phyloP scores from a whole-genome alignment of 2,797 vertebrate species.

The Corythornis leucogaster region DNA sequence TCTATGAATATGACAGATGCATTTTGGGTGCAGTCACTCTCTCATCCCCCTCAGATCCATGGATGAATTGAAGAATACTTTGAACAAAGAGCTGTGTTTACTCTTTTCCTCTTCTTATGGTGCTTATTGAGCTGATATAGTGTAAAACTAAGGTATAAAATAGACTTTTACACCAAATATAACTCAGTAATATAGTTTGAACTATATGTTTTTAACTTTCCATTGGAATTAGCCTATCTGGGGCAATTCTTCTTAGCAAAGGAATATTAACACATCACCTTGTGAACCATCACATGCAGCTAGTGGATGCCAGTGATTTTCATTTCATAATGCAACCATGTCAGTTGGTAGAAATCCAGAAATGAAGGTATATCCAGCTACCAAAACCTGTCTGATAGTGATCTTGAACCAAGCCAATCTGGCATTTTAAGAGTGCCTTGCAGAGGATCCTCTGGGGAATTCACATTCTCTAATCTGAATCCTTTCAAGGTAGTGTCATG shows the following conservation, averaged over 20 bases:
- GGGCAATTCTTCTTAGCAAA: slow-evolving; percentile 50
- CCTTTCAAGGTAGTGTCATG: background rate
- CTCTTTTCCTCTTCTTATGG: background rate
- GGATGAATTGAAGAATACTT: slow-evolving; percentile 12
- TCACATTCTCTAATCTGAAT: slow-evolving; percentile 22
- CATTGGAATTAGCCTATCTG: slow-evolving; percentile 51
- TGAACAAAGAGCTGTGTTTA: slow-evolving; percentile 31
- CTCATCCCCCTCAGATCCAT: background rate
- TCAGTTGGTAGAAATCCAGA: slow-evolving; percentile 43
- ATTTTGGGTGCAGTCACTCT: slow-evolving; percentile 8
- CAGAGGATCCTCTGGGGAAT: slow-evolving; percentile 21
- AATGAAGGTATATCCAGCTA: slow-evolving; percentile 56
- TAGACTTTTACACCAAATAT: slow-evolving; percentile 1
- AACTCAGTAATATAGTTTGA: slow-evolving; percentile 41
- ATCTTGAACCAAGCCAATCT: slow-evolving; percentile 50
- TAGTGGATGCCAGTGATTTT: slow-evolving; percentile 60
- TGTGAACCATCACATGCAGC: slow-evolving; percentile 47
- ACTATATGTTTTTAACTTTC: slow-evolving; percentile 47
- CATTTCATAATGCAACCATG: slow-evolving; percentile 30
- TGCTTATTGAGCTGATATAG: slow-evolving; percentile 28
- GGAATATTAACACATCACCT: slow-evolving; percentile 43
- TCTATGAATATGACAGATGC: slow-evolving; percentile 37
- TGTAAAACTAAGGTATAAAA: slow-evolving; percentile 4
- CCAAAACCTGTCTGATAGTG: slow-evolving; percentile 30
- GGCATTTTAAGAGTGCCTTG: slow-evolving; percentile 39